phyloP scores from a whole-genome alignment of 2,113 vertebrate genomes.

The Cryptoleucopteryx plumbea region DNA sequence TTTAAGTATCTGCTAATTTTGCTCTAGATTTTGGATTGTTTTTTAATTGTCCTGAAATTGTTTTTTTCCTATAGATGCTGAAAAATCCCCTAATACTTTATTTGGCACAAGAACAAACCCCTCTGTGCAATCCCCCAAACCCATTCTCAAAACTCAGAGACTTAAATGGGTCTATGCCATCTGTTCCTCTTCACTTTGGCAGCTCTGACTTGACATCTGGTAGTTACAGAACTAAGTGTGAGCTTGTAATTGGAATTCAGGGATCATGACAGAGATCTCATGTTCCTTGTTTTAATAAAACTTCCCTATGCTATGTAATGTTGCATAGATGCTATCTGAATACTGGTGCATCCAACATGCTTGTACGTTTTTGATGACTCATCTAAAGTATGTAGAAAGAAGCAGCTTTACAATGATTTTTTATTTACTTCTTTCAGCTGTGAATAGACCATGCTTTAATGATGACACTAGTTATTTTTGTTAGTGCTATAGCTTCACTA shows the following conservation, averaged over 20 bases:
- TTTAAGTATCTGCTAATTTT: slow-evolving; percentile 1
- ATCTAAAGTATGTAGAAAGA: background rate
- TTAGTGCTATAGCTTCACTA: background rate
- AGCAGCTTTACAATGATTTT: background rate
- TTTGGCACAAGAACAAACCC: background rate
- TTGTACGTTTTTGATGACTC: background rate
- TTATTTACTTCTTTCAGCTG: background rate
- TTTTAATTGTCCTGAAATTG: background rate
- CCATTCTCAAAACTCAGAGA: background rate
- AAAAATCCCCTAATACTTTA: background rate
- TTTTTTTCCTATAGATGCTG: background rate
- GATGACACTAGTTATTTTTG: background rate
- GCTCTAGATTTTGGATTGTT: background rate
- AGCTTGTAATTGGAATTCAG: slow-evolving; percentile 25
- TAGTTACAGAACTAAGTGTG: background rate
- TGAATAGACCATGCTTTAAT: background rate
- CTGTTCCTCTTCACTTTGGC: slow-evolving; percentile 40
- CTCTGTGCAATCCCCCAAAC: background rate
- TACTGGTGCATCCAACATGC: background rate
- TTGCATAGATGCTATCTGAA: background rate
- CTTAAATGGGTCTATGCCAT: slow-evolving; percentile 13
- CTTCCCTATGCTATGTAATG: background rate
- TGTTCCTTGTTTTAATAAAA: background rate
- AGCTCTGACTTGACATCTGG: slow-evolving; percentile 40
- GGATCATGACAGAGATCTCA: background rate